These are phyloP conservation scores for Drosophila gunungcola DNA, from an alignment of 1,140 invertebrate species.

Conservation along the genomic window DNA sequence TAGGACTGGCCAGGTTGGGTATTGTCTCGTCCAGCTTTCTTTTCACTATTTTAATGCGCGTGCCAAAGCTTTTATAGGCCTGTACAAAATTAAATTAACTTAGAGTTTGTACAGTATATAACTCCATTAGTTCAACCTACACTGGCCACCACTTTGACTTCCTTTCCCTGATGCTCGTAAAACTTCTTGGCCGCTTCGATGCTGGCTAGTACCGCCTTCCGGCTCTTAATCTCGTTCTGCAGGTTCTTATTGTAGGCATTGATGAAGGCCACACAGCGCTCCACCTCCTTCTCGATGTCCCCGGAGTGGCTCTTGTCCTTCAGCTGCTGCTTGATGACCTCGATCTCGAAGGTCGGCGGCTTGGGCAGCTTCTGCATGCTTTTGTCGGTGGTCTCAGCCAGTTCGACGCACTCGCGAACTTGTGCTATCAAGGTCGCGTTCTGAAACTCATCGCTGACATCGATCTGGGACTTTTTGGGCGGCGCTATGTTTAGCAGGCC, in stretches of 20 bases:
- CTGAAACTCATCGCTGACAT: conserved; percentile 79
- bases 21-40: conserved; percentile 93
- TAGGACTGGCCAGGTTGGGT: conserved; percentile 87
- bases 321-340: conserved; percentile 72
- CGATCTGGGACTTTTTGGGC: conserved; percentile 89
- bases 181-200: conserved; percentile 93
- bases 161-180: conserved; percentile 94
- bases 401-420: conserved; percentile 86
- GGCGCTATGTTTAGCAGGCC: conserved; percentile 91
- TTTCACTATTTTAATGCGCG: conserved; percentile 93
- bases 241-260: conserved; percentile 92
- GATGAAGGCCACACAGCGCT: conserved; percentile 91
- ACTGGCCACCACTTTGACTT: conserved; percentile 96
- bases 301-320: conserved; percentile 92
- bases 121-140: conserved; percentile 87
- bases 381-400: conserved; percentile 76
- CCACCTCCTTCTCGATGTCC: conserved; percentile 94
- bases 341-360: conserved; percentile 74
- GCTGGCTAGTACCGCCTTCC: conserved; percentile 90
- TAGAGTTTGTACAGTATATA: not conserved
- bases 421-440: conserved; percentile 85
- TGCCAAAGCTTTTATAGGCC: conserved; percentile 97
- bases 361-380: conserved; percentile 84
- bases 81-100: conserved; percentile 73
- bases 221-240: conserved; percentile 92